phyloP scores from a whole-genome alignment of 2,797 vertebrate species.

The Trichosurus vulpecula region DNA sequence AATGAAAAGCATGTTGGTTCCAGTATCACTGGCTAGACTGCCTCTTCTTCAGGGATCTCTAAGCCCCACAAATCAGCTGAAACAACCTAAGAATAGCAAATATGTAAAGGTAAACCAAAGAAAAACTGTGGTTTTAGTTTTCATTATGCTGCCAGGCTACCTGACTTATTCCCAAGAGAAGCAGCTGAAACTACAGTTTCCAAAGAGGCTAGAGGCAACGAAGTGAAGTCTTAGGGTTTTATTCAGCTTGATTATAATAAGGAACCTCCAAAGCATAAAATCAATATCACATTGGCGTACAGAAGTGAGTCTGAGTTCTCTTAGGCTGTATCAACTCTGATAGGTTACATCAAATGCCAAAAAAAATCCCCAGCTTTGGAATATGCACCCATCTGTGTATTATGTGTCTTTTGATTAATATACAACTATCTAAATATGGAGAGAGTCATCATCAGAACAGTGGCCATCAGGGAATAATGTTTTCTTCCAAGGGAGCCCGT shows the following conservation, averaged over 20 bases:
- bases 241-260: background rate
- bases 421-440: background rate
- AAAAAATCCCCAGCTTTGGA: background rate
- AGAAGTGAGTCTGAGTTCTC: no score
- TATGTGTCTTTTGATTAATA: background rate
- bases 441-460: background rate
- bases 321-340: no score
- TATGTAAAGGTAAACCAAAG: background rate
- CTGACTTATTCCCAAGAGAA: background rate
- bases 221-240: background rate
- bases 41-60: background rate
- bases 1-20: background rate
- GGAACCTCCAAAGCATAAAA: background rate
- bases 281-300: background rate
- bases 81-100: background rate
- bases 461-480: background rate
- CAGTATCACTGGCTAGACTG: background rate
- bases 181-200: background rate
- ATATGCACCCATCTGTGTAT: background rate
- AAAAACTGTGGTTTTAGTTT: background rate
- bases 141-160: background rate
- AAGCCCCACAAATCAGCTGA: background rate
- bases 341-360: background rate
- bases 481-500: background rate
- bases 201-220: background rate